Conservation (phyloP, 2,888 invertebrate genomes). For the Lordiphosa andalusiaca region DNA sequence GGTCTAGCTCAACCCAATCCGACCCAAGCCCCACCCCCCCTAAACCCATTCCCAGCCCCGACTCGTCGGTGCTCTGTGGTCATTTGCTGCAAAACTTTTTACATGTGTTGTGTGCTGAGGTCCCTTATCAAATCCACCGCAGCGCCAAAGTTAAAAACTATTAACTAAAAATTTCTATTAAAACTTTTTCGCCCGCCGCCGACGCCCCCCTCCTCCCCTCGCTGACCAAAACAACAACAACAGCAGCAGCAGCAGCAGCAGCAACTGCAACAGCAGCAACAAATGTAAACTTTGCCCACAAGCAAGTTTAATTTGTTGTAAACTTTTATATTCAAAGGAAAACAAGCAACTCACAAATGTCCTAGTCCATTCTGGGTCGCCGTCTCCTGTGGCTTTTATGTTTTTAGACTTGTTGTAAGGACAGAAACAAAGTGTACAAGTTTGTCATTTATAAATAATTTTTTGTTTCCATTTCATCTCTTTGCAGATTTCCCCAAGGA, state of each 20-base stretch:
- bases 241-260: conserved; percentile 11
- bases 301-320: conserved; percentile 70
- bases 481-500: conserved; percentile 41
- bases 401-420: conserved; percentile 25
- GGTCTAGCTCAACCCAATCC: conserved; percentile 15
- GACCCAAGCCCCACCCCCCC: conserved; percentile 1
- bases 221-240: too few species aligned
- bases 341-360: conserved; percentile 47
- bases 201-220: background rate
- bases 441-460: conserved; percentile 26
- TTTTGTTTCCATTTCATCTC: conserved; percentile 28
- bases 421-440: conserved; percentile 41
- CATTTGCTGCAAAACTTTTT: conserved; percentile 49
- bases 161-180: conserved; percentile 74
- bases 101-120: conserved; percentile 43
- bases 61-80: conserved; percentile 20
- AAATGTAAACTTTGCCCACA: conserved; percentile 44
- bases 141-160: conserved; percentile 61
- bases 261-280: conserved; percentile 15
- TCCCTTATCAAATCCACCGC: conserved; percentile 68
- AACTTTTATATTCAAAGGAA: conserved; percentile 58
- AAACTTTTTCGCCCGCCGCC: conserved; percentile 50
- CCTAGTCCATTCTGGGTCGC: conserved; percentile 23
- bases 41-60: conserved; percentile 6
- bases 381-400: conserved; percentile 33